A percentile compares a stretch with the other conserved stretches of the same genome.
phyloP scores from a whole-genome alignment of 2,888 invertebrate species.

The Thysanoteuthis rhombus region DNA sequence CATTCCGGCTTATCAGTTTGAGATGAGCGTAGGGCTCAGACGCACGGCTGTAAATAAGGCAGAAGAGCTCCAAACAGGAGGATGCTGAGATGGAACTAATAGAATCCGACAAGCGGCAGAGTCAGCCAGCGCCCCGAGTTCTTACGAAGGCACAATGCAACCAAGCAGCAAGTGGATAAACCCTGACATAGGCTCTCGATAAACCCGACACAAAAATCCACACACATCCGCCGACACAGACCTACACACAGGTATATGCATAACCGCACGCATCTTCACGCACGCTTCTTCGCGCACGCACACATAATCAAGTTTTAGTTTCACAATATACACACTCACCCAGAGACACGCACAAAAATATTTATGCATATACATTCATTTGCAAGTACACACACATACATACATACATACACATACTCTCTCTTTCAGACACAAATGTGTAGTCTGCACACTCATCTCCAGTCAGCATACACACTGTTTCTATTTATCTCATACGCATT shows the following conservation, averaged over 20 bases:
- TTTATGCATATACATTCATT: not conserved
- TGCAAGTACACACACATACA: not conserved
- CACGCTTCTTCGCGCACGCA: not conserved
- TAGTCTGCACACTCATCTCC: not conserved
- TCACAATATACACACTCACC: no score
- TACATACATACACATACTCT: not conserved
- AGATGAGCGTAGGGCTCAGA: not conserved
- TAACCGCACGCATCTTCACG: not conserved
- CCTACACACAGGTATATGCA: not conserved
- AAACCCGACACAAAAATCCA: not conserved
- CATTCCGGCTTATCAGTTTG: not conserved
- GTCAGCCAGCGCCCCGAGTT: not conserved
- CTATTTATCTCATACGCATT: no score
- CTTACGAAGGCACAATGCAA: not conserved
- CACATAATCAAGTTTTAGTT: not conserved
- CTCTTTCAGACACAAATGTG: not conserved
- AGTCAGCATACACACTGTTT: no score
- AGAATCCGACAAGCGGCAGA: not conserved
- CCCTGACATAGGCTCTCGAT: not conserved
- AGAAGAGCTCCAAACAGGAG: not conserved
- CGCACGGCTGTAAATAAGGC: not conserved
- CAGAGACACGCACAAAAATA: no score
- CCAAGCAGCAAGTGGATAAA: not conserved
- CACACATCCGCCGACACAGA: not conserved
- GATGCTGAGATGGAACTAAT: not conserved